Percentiles rank a stretch among this genome's conserved stretches.
These are phyloP conservation scores for Prinia subflava DNA, from an alignment of 2,113 vertebrate genomes.

Conservation along the genomic window DNA sequence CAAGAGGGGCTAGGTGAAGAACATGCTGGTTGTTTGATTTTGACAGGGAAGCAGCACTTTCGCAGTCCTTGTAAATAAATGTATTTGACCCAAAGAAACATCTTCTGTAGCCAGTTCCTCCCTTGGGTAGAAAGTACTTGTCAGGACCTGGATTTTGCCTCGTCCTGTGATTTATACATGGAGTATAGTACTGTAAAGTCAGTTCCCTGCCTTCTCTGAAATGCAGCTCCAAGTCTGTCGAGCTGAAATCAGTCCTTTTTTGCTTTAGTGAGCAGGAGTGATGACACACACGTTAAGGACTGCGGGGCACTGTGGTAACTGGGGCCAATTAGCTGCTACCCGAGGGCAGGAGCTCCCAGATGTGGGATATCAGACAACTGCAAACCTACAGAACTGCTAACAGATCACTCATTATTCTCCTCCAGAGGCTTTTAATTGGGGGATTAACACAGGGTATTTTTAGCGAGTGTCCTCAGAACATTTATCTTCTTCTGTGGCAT, in stretches of 20 bases:
- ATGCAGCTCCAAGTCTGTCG: neutral
- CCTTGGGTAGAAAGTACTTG: neutral
- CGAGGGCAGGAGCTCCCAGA: conserved; percentile 16
- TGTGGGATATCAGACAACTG: conserved; percentile 25
- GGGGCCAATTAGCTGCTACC: conserved; percentile 50
- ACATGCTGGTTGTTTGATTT: neutral
- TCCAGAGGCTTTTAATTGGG: conserved; percentile 40
- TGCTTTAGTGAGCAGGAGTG: conserved; percentile 12
- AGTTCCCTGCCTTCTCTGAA: neutral
- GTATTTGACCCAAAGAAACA: neutral
- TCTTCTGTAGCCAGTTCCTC: neutral
- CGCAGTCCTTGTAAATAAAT: neutral
- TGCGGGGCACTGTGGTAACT: neutral
- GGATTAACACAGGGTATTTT: conserved; percentile 8
- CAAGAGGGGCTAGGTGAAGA: neutral
- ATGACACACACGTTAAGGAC: neutral
- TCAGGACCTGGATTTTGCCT: neutral
- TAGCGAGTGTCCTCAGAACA: conserved; percentile 12
- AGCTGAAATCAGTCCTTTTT: conserved; percentile 6
- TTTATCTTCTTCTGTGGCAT: neutral
- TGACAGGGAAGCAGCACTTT: neutral
- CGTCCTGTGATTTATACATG: neutral
- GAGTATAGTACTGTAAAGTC: neutral
- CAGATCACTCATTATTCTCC: conserved; percentile 43
- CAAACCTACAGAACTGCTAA: neutral